These are phyloP conservation scores for Drosophila athabasca DNA, from an alignment of 1,140 invertebrate genomes.

Conservation along the genomic window DNA sequence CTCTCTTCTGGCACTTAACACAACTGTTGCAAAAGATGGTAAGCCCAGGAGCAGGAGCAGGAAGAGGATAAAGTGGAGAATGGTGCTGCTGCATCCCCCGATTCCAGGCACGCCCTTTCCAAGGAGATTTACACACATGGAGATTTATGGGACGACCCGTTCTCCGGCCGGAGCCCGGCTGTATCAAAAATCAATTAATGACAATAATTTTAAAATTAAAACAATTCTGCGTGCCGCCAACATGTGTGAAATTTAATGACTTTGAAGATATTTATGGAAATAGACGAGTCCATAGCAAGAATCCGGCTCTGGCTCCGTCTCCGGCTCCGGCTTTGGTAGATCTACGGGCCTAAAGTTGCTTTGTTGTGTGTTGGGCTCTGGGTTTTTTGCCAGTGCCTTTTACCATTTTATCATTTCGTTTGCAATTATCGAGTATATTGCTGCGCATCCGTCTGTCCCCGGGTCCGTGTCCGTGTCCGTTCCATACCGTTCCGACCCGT, in stretches of 20 bases:
- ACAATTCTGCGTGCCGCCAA: constrained; percentile 73
- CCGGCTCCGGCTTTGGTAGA: constrained; percentile 6
- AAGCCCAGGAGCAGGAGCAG: background rate
- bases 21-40: constrained; percentile 15
- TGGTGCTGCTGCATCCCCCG: background rate
- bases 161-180: constrained; percentile 13
- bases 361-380: background rate
- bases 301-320: background rate
- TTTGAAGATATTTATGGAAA: constrained; percentile 81
- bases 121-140: constrained; percentile 41
- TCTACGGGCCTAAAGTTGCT: background rate
- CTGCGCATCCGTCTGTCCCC: constrained; percentile 12
- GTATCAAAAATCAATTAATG: constrained; percentile 82
- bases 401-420: constrained; percentile 64
- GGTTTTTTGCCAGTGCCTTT: constrained; percentile 25
- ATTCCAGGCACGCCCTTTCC: too few relatives aligned
- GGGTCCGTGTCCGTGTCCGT: too few relatives aligned
- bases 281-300: constrained; percentile 22
- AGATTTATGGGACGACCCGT: constrained; percentile 59
- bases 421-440: constrained; percentile 79
- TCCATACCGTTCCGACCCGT: too few relatives aligned
- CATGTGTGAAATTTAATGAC: constrained; percentile 83
- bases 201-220: constrained; percentile 82
- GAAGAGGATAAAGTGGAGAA: background rate
- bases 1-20: background rate